phyloP scores from a whole-genome alignment of 1,140 invertebrate species.

The Drosophila orena region DNA sequence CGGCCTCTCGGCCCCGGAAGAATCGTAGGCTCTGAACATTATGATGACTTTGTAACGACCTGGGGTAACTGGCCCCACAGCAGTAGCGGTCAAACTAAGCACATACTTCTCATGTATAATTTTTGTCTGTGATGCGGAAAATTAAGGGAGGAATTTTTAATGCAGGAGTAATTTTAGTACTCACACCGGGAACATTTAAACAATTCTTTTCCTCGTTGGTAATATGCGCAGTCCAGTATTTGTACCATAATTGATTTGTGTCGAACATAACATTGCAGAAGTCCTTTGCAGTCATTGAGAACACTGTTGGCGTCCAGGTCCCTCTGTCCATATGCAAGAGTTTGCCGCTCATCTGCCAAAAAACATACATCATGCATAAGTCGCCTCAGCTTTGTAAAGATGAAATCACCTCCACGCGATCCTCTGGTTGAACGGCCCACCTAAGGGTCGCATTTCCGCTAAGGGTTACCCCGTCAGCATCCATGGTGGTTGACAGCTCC shows the following conservation, averaged over 20 bases:
- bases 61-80: background rate
- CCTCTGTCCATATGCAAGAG: constrained; percentile 6
- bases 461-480: background rate
- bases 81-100: background rate
- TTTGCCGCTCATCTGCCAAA: background rate
- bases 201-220: constrained; percentile 27
- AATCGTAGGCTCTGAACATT: background rate
- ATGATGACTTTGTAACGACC: constrained; percentile 1
- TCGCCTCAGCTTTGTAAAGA: background rate
- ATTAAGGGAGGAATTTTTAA: background rate
- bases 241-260: constrained; percentile 27
- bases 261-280: constrained; percentile 27
- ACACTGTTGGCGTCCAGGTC: constrained; percentile 16
- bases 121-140: constrained; percentile 3
- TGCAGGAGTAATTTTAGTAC: background rate
- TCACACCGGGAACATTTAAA: constrained; percentile 23
- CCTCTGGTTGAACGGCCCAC: constrained; percentile 13
- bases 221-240: constrained; percentile 6
- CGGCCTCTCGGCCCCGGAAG: background rate
- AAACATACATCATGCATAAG: background rate
- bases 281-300: background rate
- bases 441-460: background rate
- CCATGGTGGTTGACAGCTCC: background rate
- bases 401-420: constrained; percentile 6
- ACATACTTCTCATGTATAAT: background rate